These are phyloP conservation scores for Eledone cirrhosa DNA, from an alignment of 2,888 invertebrate species.

Conservation along the genomic window DNA sequence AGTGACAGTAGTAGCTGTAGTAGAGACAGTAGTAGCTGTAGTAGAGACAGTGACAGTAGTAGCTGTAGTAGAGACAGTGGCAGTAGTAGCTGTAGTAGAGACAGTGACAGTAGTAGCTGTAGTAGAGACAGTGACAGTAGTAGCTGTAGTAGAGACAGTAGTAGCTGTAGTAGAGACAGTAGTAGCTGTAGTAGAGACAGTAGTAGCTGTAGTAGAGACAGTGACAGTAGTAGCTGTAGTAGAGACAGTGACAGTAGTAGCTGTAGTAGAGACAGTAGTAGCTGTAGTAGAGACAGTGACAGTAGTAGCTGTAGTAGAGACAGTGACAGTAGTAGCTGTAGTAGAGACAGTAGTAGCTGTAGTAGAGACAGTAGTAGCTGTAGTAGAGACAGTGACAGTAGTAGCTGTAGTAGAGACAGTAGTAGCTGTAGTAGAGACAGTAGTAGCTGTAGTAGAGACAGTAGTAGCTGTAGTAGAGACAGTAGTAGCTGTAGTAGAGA, in stretches of 20 bases:
- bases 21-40: not conserved
- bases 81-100: not conserved
- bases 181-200: conserved; percentile 8
- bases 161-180: conserved; percentile 8
- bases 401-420: not conserved
- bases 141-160: conserved; percentile 12
- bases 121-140: not conserved
- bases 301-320: conserved; percentile 19
- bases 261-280: not conserved
- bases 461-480: not conserved
- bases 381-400: not conserved
- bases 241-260: not conserved
- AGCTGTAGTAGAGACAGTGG: too few relatives aligned
- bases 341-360: conserved; percentile 1
- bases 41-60: too few relatives aligned
- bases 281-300: conserved; percentile 3
- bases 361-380: not conserved
- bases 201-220: conserved; percentile 8
- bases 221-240: conserved; percentile 21
- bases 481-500: conserved; percentile 9
- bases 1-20: not conserved
- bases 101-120: not conserved
- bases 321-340: conserved; percentile 12
- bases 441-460: not conserved
- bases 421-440: not conserved